Evolutionary conservation across 1,140 invertebrate species (phyloP).

Genomic region (Tenebrio molitor): DNA sequence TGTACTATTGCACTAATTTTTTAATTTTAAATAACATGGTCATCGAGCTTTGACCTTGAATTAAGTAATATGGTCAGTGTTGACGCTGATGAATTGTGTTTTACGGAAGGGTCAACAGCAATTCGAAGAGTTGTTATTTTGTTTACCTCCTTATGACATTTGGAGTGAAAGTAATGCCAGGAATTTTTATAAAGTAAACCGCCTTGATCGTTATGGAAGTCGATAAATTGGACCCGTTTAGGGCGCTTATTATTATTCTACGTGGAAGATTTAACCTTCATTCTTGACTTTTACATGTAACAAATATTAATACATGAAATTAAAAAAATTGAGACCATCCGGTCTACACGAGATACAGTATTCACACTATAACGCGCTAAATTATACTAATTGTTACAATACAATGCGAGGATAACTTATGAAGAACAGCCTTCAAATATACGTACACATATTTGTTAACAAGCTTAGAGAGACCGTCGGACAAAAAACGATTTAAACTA

Average conservation of each 20-base stretch:
- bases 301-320: neutral
- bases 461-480: too few species aligned
- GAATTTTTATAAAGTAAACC: constrained; percentile 7
- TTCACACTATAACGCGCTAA: constrained; percentile 19
- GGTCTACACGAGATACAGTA: neutral
- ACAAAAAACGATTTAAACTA: too few species aligned
- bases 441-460: too few species aligned
- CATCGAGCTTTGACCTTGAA: constrained; percentile 19
- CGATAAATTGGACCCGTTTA: too few species aligned
- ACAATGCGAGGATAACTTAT: neutral
- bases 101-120: constrained; percentile 9
- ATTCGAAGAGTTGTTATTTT: neutral
- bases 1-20: too few species aligned
- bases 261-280: neutral
- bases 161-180: constrained; percentile 20
- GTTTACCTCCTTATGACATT: constrained; percentile 10
- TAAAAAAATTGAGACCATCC: constrained; percentile 35
- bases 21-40: constrained; percentile 32
- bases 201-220: constrained; percentile 13
- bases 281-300: neutral
- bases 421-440: constrained; percentile 11
- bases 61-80: constrained; percentile 26
- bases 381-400: constrained; percentile 17
- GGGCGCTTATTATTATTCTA: constrained; percentile 6
- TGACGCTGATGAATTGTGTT: neutral